Base-by-base conservation (phyloP, 2,113 vertebrate species). In the Lepidothrix coronata region DNA sequence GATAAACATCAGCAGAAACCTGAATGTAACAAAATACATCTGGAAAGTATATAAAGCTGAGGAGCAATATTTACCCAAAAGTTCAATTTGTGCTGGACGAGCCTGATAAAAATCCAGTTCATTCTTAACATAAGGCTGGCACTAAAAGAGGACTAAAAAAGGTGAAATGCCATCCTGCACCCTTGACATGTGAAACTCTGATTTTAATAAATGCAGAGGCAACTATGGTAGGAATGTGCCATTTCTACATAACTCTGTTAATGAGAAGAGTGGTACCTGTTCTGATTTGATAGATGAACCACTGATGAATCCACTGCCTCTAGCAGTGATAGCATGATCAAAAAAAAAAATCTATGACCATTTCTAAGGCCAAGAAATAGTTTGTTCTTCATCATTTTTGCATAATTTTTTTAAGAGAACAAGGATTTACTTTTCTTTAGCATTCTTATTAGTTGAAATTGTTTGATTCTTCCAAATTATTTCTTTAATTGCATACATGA, bases 211-310 rank as follows among this genome's bases (percentile, higher is more conserved):
- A 72, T 30, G 46, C 67, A 61, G 22, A 63, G 73, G 39, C 12
- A 75, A 10, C 41, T 18, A 68, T 12, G 15, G 30, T 37, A 91
- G 66, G 85, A 94, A 96, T 72, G 49, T 78, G 85, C 41, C 65
- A n/a, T 58, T 93, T 72, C 65, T 43, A 58, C 76, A 82, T 35
- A 91, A 43, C 63, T 80, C 66, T 70, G 15, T 54, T 74, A 72
- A 71, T 65, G 76, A 91, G 85, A 91, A 28, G 46, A 95, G 87
- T 23, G 51, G 49, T 72, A n/a, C 82, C 93, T 73, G 74, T 85
- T 91, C 74, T 51, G 51, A 68, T 94, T 74, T 90, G 88, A 95
- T 90, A 41, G 68, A 93, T 67, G 88, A 88, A 67, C 39, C 30
- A 25, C 39, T 86, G 82, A 94, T 61, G 73, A 88, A 81, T 22